These are phyloP conservation scores for Acyrthosiphon pisum DNA, from an alignment of 1,140 invertebrate species.

Conservation along the genomic window DNA sequence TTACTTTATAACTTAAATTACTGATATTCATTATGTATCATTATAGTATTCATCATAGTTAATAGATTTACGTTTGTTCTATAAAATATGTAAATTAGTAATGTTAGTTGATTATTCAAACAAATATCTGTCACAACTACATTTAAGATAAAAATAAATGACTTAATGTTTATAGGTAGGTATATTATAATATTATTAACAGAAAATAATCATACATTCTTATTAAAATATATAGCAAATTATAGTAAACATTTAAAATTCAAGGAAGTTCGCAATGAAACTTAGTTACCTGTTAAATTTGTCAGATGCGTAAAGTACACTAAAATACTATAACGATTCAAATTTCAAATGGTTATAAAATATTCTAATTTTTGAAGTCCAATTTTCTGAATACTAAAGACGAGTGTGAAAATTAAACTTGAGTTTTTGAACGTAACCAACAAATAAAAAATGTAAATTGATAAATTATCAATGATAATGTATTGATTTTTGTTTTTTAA, in stretches of 20 bases:
- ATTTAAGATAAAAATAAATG: not conserved
- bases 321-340: not conserved
- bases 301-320: not conserved
- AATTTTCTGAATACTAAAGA: not conserved
- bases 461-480: not conserved
- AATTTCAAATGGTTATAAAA: not conserved
- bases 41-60: too few species aligned
- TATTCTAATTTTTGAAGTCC: not conserved
- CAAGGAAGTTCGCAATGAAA: not conserved
- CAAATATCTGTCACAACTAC: not conserved
- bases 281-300: not conserved
- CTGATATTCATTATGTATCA: not conserved
- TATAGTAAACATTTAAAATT: not conserved
- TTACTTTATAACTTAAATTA: not conserved
- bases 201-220: too few species aligned
- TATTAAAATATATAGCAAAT: too few species aligned
- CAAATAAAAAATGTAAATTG: not conserved
- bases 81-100: too few species aligned
- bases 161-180: too few species aligned
- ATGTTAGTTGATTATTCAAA: not conserved
- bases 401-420: not conserved
- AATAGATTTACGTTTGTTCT: not conserved
- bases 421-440: conserved; percentile 39
- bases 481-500: conserved; percentile 44
- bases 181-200: not conserved